Base-by-base conservation (phyloP, 1,140 invertebrate species). In the Mizuhopecten yessoensis region DNA sequence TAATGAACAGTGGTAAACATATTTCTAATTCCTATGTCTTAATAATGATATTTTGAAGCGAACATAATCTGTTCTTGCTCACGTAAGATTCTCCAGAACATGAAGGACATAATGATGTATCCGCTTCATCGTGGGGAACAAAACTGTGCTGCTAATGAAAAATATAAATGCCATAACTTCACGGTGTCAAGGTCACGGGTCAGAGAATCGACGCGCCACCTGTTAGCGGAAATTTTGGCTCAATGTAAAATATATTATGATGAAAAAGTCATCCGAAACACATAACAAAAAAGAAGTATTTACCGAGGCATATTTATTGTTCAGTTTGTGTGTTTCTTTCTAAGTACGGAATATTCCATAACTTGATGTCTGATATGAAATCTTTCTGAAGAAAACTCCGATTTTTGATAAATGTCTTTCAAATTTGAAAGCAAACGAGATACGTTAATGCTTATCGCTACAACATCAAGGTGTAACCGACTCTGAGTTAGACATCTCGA, bases 171-270 rank as follows among this genome's bases (percentile, higher is more conserved):
- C 57, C 57, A 75, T 75, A 75, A 75, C 57, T n/a, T 75, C n/a
- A 75, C 57, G 57, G 57, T 75, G 57, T 75, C 57, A 75, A 75
- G 57, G 57, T 75, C 57, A 75, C n/a, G 57, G 57, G 57, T 75
- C 57, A 75, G 57, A n/a, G n/a, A 75, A 75, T n/a, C 57, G 23
- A n/a, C 57, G 23, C 23, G 57, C 57, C 57, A 75, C 57, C 57
- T 75, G 57, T 75, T 75, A 13, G 57, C 57, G n/a, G 23, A 75
- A 75, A 75, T 75, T 29, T 75, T 75, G 57, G n/a, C 57, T 75
- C 57, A 75, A 29, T 75, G 7, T 75, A 0, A 29, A 75, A 29
- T 75, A 29, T 75, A 17, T 75, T 75, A 29, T 29, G 11, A 75
- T 29, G 29, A 17, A n/a, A n/a, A 75, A 75, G 11, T 29, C 15